A percentile compares a stretch with the other conserved stretches of the same genome.
phyloP scores from a whole-genome alignment of 35 echinoderm and acorn worm species.

The Diadema setosum region DNA sequence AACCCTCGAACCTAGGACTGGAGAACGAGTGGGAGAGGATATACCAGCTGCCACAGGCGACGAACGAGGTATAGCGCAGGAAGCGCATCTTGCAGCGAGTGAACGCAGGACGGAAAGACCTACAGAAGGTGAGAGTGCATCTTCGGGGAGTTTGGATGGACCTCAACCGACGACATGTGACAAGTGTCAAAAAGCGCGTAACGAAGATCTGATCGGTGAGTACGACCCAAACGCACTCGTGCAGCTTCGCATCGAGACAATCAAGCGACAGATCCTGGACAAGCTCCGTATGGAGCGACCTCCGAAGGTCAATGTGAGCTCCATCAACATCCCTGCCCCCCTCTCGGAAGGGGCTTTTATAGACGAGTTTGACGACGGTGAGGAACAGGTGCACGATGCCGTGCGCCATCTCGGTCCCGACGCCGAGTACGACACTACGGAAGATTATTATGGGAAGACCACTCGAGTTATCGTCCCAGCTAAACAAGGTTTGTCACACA shows the following conservation, averaged over 20 bases:
- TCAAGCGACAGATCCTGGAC: conserved; percentile 61
- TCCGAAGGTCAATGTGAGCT: conserved; percentile 40
- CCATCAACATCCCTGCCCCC: conserved; percentile 37
- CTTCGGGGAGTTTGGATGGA: background rate
- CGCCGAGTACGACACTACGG: background rate
- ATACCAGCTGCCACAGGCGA: too few species aligned
- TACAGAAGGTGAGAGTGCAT: background rate
- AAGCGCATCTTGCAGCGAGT: too few species aligned
- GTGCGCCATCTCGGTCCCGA: background rate
- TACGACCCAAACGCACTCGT: conserved; percentile 26
- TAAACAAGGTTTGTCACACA: conserved; percentile 42
- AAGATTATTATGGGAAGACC: conserved; percentile 67
- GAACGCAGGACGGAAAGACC: background rate
- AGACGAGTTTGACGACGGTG: background rate
- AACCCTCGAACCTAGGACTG: too few species aligned
- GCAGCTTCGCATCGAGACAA: conserved; percentile 44
- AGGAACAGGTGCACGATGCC: background rate
- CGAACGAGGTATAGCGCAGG: too few species aligned
- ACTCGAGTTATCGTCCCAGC: conserved; percentile 64
- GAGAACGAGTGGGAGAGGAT: too few species aligned
- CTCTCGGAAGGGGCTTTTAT: conserved; percentile 33
- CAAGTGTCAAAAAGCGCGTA: background rate
- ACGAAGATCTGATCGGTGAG: background rate
- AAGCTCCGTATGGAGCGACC: conserved; percentile 53
- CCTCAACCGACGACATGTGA: background rate